Conservation (phyloP, 1,140 invertebrate species). For the Hyphantria cunea region DNA sequence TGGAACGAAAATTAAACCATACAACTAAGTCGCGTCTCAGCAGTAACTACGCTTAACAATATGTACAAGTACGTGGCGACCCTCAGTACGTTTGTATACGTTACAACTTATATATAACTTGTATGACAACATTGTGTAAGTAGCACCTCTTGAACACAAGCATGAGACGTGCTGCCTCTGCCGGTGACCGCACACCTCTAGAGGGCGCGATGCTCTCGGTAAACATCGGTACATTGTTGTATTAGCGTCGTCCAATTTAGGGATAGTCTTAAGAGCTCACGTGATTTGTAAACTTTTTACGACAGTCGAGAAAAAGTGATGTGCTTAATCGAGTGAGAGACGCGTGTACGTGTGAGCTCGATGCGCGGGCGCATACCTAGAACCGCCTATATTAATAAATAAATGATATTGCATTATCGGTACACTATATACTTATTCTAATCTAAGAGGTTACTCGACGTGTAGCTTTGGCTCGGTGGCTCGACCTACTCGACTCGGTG, state of each 20-base stretch:
- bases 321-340: too few relatives aligned
- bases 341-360: too few relatives aligned
- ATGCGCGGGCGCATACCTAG: too few relatives aligned
- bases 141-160: slow-evolving; percentile 31
- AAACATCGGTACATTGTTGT: too few relatives aligned
- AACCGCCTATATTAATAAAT: too few relatives aligned
- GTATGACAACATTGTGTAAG: slow-evolving; percentile 8
- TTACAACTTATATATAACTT: slow-evolving; percentile 2
- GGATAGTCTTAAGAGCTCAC: neutral
- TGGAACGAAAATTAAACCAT: slow-evolving; percentile 23
- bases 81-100: slow-evolving; percentile 1
- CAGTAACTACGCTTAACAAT: neutral
- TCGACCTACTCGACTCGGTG: neutral
- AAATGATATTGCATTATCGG: too few relatives aligned
- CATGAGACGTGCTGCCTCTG: slow-evolving; percentile 4
- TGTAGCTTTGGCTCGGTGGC: too few relatives aligned
- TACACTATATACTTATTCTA: too few relatives aligned
- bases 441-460: too few relatives aligned
- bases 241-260: slow-evolving; percentile 2
- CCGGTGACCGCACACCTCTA: too few relatives aligned
- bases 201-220: too few relatives aligned
- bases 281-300: too few relatives aligned
- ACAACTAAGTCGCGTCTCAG: slow-evolving; percentile 1
- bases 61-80: slow-evolving; percentile 13
- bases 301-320: neutral